Conservation (phyloP, 2,888 invertebrate genomes). For the Drosophila histrio region DNA sequence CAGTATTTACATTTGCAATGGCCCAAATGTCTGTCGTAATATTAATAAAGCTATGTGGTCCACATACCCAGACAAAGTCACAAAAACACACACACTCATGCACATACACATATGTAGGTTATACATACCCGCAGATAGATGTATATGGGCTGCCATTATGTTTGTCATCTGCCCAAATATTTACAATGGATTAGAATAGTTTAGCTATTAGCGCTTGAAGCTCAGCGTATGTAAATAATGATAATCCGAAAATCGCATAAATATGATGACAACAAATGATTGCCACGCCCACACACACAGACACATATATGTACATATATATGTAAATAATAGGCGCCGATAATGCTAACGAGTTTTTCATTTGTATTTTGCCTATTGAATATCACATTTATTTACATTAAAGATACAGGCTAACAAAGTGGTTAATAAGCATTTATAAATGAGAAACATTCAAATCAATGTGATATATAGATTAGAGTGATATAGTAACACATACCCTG, state of each 20-base stretch:
- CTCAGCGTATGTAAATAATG: conserved; percentile 66
- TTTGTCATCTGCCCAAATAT: conserved; percentile 51
- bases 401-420: neutral
- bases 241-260: conserved; percentile 67
- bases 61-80: conserved; percentile 19
- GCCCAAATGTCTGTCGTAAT: conserved; percentile 25
- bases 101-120: neutral
- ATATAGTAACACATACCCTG: neutral
- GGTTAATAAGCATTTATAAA: conserved; percentile 6
- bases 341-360: conserved; percentile 41
- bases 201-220: conserved; percentile 61
- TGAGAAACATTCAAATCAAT: neutral
- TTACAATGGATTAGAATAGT: conserved; percentile 65
- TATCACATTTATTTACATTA: conserved; percentile 20
- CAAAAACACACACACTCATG: neutral
- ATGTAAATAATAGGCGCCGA: conserved; percentile 26
- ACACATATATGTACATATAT: conserved; percentile 1
- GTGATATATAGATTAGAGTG: neutral
- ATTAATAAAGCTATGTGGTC: conserved; percentile 59
- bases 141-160: conserved; percentile 27
- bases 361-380: conserved; percentile 26
- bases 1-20: conserved; percentile 40
- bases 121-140: neutral
- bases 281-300: conserved; percentile 34
- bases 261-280: conserved; percentile 62